Base-by-base conservation (phyloP, 2,888 invertebrate genomes). In the Drosophila pseudotakahashii region DNA sequence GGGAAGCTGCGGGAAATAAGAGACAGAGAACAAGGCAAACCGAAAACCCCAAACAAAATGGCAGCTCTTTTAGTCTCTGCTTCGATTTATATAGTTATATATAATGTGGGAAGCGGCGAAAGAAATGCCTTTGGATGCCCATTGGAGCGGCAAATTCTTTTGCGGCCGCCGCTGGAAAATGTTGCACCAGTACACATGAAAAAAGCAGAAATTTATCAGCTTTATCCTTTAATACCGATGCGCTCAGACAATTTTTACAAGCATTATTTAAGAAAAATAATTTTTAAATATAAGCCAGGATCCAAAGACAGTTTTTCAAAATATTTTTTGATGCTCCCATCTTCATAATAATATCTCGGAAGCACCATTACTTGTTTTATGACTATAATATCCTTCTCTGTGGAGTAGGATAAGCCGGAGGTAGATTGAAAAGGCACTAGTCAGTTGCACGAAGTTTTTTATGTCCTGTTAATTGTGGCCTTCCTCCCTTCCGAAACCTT, bases 81-180 rank as follows among this genome's bases (percentile, higher is more conserved):
- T 62, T 75, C 75, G 61, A 75, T 69, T 75, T 62, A 68, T 74
- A 51, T 66, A 58, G 52, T 57, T 60, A 47, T 50, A 84, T 81
- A 76, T 78, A 41, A 19, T 45, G 32, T 44, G 58, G 54, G 54
- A 32, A 50, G 36, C 50, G 34, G 44, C 36, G 23, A 44, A 32
- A 26, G 73, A 74, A 78, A 81, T 76, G 81, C 85, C 82, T 60
- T 79, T 81, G 81, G 75, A 53, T 69, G 74, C 60, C 80, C 78
- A 77, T 39, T 77, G 78, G 64, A 74, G 86, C 70, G 82, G 77
- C 86, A 81, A 81, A 85, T 85, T 77, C 80, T 77, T 79, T 77
- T 84, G 78, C 63, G 63, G 75, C 57, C 52, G 51, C 36, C 72
- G 37, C 61, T 67, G 41, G 55, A 55, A 59, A 70, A 68, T 64